Base-by-base conservation (phyloP, 2,113 vertebrate genomes). In the Sylvietta virens region DNA sequence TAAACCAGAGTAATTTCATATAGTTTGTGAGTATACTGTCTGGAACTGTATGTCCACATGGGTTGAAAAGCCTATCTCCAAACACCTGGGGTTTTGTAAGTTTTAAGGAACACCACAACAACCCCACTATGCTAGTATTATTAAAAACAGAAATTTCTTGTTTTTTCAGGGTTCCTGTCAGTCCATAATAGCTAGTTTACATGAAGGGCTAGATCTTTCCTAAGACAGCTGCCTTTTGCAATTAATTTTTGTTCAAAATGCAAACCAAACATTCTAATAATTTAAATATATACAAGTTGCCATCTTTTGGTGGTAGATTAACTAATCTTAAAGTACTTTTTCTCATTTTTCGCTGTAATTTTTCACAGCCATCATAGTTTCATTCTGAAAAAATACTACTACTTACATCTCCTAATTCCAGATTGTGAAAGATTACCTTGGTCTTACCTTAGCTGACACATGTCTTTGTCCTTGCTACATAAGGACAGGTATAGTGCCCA, bases 131-230 rank as follows among this genome's bases (percentile, higher is more conserved):
- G 3, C 37, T 54, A 27, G 24, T 73, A 20, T n/a, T 81, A 61
- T 35, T 40, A 28, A 13, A 67, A 71, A 65, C 26, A 35, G 3
- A 26, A 31, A 12, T 27, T 0, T 31, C 17, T 37, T 1, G 0
- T 50, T 65, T 42, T 73, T 78, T 88, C 35, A 51, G 15, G 7
- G 16, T 6, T 61, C 7, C 8, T 85, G 6, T 77, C 31, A 61
- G n/a, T 53, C 37, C 3, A 4, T 44, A 22, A 37, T 31, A 50
- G 19, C 20, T 78, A 54, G 23, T 20, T 69, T 84, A 57, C 12
- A 5, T 58, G 30, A 62, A 57, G 10, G 6, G 4, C n/a, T 81
- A 0, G 35, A 28, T 69, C 14, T 70, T 91, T 94, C 27, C 18
- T 16, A 45, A 57, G 24, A 17, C 12, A 61, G 17, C 30, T 54